Base-by-base conservation (phyloP, 2,888 invertebrate species). In the Andrena praecox region DNA sequence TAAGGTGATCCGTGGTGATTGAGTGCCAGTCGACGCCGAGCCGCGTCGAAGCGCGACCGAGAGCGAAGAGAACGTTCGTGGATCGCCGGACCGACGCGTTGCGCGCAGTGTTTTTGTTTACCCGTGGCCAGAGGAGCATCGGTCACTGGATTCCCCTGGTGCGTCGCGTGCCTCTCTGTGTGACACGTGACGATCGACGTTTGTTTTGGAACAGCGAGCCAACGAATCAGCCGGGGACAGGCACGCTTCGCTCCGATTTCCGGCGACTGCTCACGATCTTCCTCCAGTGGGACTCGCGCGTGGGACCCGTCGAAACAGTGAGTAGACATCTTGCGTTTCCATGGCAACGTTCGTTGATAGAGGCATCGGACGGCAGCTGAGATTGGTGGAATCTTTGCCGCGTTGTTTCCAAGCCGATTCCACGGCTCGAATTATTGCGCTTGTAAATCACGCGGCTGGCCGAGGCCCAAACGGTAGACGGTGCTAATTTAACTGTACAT, bases 361-460 rank as follows among this genome's bases (percentile, higher is more conserved):
- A 24, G 24, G 56, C 27, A 12, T 8, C 42, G 33, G 16, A 24
- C 50, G 31, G n/a, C 63, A 54, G 12, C 16, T 54, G 71, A n/a
- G 52, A 35, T n/a, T 35, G 29, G 80, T 64, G 62, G 27, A 60
- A 62, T 27, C 62, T 54, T 52, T 56, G 67, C 42, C 56, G 20
- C 35, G 29, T n/a, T 48, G 64, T 3, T 60, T 24, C 56, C 16
- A 42, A 48, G 42, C 31, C 31, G 29, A 54, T 77, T 68, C 56
- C 10, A 42, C 42, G 42, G 52, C 52, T 7, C 31, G 69, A 79
- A 79, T 81, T 80, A 82, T 85, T 72, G 62, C 24, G 79, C 70
- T 66, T 81, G 81, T 83, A 85, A 88, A 88, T 87, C 81, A 72
- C 20, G 27, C 70, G 66, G 60, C 82, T 88, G 88, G 87, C 87